These are phyloP conservation scores for Melitaea athalia DNA, from an alignment of 2,888 invertebrate genomes.

Conservation along the genomic window DNA sequence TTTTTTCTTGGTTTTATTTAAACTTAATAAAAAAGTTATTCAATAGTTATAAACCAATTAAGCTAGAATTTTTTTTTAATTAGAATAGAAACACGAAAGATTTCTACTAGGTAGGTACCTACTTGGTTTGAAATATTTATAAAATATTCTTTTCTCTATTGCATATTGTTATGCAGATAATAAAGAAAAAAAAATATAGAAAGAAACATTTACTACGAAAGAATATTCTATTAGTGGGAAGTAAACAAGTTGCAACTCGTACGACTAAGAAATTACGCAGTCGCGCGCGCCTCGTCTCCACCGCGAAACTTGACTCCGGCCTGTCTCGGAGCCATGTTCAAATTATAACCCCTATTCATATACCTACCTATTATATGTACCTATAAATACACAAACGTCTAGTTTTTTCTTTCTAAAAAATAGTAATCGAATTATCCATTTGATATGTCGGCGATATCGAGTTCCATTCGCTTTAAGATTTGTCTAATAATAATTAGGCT, in stretches of 20 bases:
- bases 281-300: slow-evolving; percentile 64
- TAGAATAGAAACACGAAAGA: too few relatives aligned
- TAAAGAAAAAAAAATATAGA: not conserved
- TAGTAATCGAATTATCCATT: slow-evolving; percentile 5
- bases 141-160: too few relatives aligned
- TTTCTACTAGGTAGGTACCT: too few relatives aligned
- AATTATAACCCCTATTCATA: slow-evolving; percentile 34
- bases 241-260: slow-evolving; percentile 7
- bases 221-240: not conserved
- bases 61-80: too few relatives aligned
- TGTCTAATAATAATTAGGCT: not conserved
- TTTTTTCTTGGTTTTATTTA: not conserved
- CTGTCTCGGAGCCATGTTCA: slow-evolving; percentile 36
- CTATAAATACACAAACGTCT: slow-evolving; percentile 29
- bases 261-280: slow-evolving; percentile 65
- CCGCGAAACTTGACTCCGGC: slow-evolving; percentile 66
- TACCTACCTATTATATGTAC: slow-evolving; percentile 12
- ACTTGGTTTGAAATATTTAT: too few relatives aligned
- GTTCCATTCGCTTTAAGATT: not conserved
- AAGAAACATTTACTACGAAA: not conserved
- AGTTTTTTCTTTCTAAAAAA: slow-evolving; percentile 6
- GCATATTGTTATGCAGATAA: not conserved
- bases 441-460: not conserved
- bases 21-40: not conserved
- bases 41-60: too few relatives aligned